Conservation (phyloP, 2,797 vertebrate species). For the Tamandua tetradactyla region DNA sequence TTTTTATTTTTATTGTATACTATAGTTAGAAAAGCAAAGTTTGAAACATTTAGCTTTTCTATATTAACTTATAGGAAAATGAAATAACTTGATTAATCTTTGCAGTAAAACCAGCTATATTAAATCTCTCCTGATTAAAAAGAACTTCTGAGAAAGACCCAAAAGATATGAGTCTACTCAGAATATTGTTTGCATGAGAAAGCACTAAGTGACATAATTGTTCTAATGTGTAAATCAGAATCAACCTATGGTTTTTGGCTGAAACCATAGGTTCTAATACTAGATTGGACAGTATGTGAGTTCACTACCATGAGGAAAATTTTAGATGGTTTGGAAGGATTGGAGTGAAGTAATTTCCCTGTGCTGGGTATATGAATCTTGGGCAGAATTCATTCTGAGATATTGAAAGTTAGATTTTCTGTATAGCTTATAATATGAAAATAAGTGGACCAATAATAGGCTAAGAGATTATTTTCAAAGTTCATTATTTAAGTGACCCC, state of each 20-base stretch:
- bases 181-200: neutral
- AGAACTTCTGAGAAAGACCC: neutral
- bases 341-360: neutral
- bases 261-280: neutral
- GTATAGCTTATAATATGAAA: neutral
- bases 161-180: neutral
- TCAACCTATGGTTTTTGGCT: neutral
- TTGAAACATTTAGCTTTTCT: neutral
- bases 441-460: neutral
- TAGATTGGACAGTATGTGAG: neutral
- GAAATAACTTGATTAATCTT: conserved; percentile 7
- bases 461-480: neutral
- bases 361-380: neutral
- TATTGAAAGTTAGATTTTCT: neutral
- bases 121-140: neutral
- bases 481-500: neutral
- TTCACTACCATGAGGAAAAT: neutral
- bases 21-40: conserved; percentile 14
- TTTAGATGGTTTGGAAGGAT: neutral
- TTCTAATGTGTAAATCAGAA: neutral
- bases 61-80: neutral
- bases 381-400: neutral
- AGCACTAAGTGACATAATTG: neutral
- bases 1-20: conserved; percentile 17
- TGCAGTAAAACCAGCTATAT: neutral